Conservation (phyloP, 2,888 invertebrate species). For the Helicoverpa assulta region DNA sequence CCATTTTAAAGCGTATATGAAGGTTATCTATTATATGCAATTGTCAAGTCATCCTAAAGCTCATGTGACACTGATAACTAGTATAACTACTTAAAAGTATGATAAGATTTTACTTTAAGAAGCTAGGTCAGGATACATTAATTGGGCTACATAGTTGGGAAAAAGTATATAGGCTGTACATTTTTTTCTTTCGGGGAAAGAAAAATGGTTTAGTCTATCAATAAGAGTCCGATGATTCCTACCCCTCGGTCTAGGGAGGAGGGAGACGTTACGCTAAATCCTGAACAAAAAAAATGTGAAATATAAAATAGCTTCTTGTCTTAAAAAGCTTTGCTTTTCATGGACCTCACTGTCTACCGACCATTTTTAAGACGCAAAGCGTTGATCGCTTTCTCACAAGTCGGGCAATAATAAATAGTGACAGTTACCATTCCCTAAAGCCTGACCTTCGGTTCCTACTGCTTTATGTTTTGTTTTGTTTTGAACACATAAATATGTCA, state of each 20-base stretch:
- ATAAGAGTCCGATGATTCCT: too few species aligned
- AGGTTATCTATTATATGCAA: constrained; percentile 17
- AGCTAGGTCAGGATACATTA: too few species aligned
- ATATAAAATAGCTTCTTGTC: too few species aligned
- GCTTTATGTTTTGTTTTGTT: constrained; percentile 5
- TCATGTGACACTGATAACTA: background rate
- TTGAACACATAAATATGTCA: constrained; percentile 17
- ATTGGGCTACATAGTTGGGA: background rate
- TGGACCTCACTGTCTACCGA: background rate
- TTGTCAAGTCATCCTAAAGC: background rate
- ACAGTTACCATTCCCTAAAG: background rate
- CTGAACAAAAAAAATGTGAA: too few species aligned
- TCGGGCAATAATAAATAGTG: background rate
- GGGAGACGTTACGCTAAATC: too few species aligned
- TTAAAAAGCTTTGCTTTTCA: too few species aligned
- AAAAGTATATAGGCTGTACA: background rate
- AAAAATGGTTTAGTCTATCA: too few species aligned
- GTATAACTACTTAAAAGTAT: too few species aligned
- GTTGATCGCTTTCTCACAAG: background rate
- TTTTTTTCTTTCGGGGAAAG: too few species aligned
- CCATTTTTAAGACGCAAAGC: background rate
- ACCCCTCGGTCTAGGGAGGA: too few species aligned
- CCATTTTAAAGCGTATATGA: constrained; percentile 5
- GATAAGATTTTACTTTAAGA: too few species aligned
- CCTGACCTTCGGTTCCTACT: constrained; percentile 18